These are phyloP conservation scores for Dolichopus griseipennis DNA, from an alignment of 2,888 invertebrate genomes.

Conservation along the genomic window DNA sequence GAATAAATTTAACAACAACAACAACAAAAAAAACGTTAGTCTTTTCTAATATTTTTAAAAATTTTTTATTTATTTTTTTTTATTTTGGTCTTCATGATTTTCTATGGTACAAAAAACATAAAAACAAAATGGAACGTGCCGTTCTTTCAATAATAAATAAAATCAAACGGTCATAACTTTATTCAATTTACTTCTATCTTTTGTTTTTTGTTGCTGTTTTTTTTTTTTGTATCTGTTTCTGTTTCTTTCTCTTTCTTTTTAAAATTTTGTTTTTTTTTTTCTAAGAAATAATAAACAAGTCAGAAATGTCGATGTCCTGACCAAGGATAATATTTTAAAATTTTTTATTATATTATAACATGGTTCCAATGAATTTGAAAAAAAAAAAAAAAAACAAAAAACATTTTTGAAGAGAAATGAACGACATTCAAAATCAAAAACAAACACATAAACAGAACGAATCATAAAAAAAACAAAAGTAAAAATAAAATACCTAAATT, in stretches of 20 bases:
- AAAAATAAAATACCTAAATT: background rate
- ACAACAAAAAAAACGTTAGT: no score
- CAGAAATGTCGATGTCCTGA: constrained; percentile 6
- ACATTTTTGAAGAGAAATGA: no score
- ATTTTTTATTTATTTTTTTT: background rate
- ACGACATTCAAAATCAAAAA: no score
- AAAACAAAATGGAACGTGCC: background rate
- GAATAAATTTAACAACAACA: no score
- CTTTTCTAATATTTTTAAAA: background rate
- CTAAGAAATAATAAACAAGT: background rate
- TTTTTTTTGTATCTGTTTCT: no score
- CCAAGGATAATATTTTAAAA: background rate
- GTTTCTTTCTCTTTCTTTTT: background rate
- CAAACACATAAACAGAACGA: background rate
- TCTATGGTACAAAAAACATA: no score
- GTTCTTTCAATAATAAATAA: background rate
- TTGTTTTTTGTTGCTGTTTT: no score
- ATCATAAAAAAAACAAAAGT: background rate
- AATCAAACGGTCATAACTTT: background rate
- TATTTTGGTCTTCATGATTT: no score
- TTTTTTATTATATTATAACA: background rate
- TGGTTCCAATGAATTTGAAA: background rate
- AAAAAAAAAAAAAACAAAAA: background rate
- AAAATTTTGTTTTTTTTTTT: background rate
- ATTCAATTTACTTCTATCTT: constrained; percentile 1